Conservation (phyloP, 2,888 invertebrate genomes). For the Agrotis exclamationis region DNA sequence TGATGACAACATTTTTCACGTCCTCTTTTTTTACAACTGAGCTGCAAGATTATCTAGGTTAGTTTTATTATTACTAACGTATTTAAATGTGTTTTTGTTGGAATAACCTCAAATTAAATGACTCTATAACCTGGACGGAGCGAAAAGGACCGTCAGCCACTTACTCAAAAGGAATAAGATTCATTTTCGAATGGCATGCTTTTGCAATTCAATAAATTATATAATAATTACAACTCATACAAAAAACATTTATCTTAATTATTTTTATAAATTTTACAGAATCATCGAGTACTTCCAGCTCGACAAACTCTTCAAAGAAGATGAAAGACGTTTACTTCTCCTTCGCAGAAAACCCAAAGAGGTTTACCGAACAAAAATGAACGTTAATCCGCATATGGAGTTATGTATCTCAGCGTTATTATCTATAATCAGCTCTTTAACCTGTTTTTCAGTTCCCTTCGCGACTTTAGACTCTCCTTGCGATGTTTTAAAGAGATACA, state of each 20-base stretch:
- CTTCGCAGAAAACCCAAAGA: conserved; percentile 68
- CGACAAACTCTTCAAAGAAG: conserved; percentile 62
- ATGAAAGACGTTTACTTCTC: conserved; percentile 59
- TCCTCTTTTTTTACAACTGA: too few species aligned
- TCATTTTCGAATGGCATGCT: too few species aligned
- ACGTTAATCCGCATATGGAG: conserved; percentile 66
- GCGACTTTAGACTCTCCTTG: conserved; percentile 71
- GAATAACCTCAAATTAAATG: too few species aligned
- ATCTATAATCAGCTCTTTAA: conserved; percentile 70
- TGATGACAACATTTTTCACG: too few species aligned
- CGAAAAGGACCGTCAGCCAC: too few species aligned
- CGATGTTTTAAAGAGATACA: conserved; percentile 64
- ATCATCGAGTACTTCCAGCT: conserved; percentile 69
- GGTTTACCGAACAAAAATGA: conserved; percentile 62
- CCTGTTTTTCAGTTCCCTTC: conserved; percentile 76
- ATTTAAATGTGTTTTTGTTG: too few species aligned
- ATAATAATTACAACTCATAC: neutral
- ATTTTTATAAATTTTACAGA: conserved; percentile 60
- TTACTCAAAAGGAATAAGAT: too few species aligned
- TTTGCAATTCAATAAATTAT: too few species aligned
- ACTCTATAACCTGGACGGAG: too few species aligned
- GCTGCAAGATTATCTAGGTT: too few species aligned
- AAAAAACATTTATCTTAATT: neutral
- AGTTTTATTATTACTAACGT: too few species aligned
- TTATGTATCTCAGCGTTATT: conserved; percentile 73